phyloP scores from a whole-genome alignment of 2,113 vertebrate genomes.

The Terrapene triunguis region DNA sequence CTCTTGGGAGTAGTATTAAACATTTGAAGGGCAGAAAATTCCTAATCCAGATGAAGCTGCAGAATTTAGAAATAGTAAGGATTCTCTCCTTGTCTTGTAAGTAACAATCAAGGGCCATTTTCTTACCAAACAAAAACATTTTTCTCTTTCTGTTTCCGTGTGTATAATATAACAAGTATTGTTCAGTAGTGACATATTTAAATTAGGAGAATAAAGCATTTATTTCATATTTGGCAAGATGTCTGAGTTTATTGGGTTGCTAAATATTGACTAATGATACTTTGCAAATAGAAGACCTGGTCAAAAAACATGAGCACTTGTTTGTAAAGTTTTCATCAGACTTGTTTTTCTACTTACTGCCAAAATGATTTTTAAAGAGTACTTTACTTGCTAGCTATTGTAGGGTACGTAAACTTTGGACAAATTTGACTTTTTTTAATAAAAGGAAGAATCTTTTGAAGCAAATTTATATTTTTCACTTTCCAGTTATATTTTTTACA shows the following conservation, averaged over 20 bases:
- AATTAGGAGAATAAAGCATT: neutral
- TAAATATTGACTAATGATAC: neutral
- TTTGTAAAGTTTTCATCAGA: neutral
- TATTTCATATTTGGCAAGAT: neutral
- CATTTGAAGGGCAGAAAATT: neutral
- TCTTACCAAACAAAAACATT: neutral
- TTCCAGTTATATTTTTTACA: neutral
- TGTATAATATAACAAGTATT: neutral
- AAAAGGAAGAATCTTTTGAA: neutral
- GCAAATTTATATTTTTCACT: neutral
- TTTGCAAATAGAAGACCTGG: neutral
- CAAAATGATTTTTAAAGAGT: neutral
- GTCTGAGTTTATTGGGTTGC: neutral
- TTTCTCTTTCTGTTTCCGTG: neutral
- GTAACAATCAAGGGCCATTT: neutral
- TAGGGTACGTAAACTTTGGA: neutral
- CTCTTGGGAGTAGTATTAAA: neutral
- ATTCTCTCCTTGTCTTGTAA: neutral
- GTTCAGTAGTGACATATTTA: neutral
- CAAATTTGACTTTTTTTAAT: neutral
- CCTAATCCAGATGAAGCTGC: neutral
- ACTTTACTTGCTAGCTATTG: neutral
- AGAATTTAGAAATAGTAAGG: neutral
- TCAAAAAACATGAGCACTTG: neutral
- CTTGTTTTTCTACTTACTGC: neutral